Evolutionary conservation across 2,888 invertebrate species (phyloP), one percentile per base, ranked within the genome.

Genomic region (Melieria omissa): DNA sequence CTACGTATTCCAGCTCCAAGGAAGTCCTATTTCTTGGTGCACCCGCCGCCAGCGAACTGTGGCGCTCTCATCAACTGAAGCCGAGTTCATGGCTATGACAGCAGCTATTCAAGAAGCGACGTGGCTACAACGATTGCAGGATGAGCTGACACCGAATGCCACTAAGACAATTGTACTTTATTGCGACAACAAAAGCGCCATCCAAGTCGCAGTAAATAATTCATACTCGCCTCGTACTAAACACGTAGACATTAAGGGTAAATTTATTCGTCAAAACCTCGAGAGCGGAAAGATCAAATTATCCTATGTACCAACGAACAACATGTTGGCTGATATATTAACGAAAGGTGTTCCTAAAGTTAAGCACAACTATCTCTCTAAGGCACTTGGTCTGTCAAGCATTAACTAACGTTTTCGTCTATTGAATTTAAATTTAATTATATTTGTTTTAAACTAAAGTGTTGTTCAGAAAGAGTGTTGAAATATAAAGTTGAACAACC

Each of bases 161-260:
- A 16, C 62, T 8, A 70, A 70, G 47, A 54, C 52, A 29, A 68
- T 69, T 14, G 44, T 61, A 52, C 29, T 75, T 10, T 58, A 61
- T 66, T 75, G 68, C 16, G 70, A 75, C 63, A 73, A 75, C 44
- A 72, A 74, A 54, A 72, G 73, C 14, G 72, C 73, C 46, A 75
- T 75, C 9, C 75, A 72, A 42, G 49, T 73, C 8, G 46, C 60
- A 49, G 44, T 58, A 47, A 68, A 70, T 44, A n/a, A n/a, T n/a
- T n/a, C n/a, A n/a, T n/a, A n/a, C n/a, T n/a, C n/a, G n/a, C n/a
- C n/a, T n/a, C n/a, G 74, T 47, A 74, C 74, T 12, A 74, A 74
- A 57, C 69, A 74, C 45, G 62, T 74, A 10, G 71, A 71, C 42
- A 71, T 58, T 44, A 71, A 68, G 58, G 54, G 55, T 1, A 49